Evolutionary conservation across 2,888 invertebrate genomes (phyloP).

Genomic region (Limnephilus auricula): DNA sequence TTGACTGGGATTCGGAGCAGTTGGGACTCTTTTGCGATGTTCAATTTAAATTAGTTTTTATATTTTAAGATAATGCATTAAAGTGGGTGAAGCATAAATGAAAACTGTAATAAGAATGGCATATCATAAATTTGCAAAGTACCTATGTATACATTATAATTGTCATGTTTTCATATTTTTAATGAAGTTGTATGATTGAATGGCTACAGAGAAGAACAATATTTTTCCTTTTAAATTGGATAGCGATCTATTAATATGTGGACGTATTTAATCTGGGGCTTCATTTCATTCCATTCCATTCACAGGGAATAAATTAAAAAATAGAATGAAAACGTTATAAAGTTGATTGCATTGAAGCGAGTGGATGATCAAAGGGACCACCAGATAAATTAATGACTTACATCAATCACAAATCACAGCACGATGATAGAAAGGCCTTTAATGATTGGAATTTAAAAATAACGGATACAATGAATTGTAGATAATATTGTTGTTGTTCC

Average conservation of each 20-base stretch:
- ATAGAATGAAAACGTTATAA: not conserved
- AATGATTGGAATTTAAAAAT: not conserved
- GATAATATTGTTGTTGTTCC: too few species aligned
- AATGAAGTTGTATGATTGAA: not conserved
- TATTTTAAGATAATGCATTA: too few species aligned
- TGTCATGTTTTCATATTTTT: too few species aligned
- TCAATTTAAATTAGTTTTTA: too few species aligned
- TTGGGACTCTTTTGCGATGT: too few species aligned
- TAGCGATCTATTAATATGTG: not conserved
- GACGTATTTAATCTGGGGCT: not conserved
- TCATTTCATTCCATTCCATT: conserved; percentile 17
- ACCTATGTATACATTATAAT: too few species aligned
- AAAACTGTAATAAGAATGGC: not conserved
- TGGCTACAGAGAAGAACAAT: not conserved
- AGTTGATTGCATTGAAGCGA: not conserved
- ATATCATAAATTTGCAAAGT: not conserved
- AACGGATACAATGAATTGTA: not conserved
- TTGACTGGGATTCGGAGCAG: too few species aligned
- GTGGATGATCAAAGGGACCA: not conserved
- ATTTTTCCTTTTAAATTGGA: not conserved
- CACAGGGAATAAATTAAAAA: conserved; percentile 8
- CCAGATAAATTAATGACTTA: not conserved
- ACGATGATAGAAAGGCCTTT: not conserved
- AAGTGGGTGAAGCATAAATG: too few species aligned
- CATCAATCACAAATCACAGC: not conserved